Percentiles rank a stretch among this genome's conserved stretches.
These are phyloP conservation scores for Drosophila pseudoobscura DNA, from an alignment of 1,140 invertebrate genomes.

Conservation along the genomic window DNA sequence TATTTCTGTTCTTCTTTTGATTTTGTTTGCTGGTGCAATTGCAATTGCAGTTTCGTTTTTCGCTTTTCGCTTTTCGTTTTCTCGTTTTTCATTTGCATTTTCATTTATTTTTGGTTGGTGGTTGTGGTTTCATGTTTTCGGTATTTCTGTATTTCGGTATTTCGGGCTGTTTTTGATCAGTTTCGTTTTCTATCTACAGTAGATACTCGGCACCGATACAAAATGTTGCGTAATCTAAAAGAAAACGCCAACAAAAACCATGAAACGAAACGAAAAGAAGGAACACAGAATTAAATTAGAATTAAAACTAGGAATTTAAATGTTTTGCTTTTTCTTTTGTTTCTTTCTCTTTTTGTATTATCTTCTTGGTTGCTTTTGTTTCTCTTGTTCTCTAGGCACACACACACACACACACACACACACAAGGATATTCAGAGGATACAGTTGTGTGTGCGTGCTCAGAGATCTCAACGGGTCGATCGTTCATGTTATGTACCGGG, in stretches of 20 bases:
- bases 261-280: conserved; percentile 82
- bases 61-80: conserved; percentile 17
- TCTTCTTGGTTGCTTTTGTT: conserved; percentile 24
- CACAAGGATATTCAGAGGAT: conserved; percentile 4
- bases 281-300: conserved; percentile 77
- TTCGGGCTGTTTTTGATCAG: conserved; percentile 39
- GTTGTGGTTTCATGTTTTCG: conserved; percentile 37
- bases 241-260: conserved; percentile 74
- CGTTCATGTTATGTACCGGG: conserved; percentile 73
- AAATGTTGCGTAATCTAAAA: conserved; percentile 83
- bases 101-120: conserved; percentile 54
- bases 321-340: conserved; percentile 18
- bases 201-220: conserved; percentile 84
- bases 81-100: conserved; percentile 11
- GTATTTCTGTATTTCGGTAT: conserved; percentile 4
- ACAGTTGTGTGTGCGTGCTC: conserved; percentile 20
- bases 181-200: conserved; percentile 74
- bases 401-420: conserved; percentile 4
- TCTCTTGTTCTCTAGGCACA: conserved; percentile 17
- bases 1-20: conserved; percentile 29
- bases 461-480: conserved; percentile 27
- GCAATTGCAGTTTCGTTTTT: conserved; percentile 20
- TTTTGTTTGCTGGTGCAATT: conserved; percentile 29
- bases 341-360: conserved; percentile 28
- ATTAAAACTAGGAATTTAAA: conserved; percentile 61